phyloP scores from a whole-genome alignment of 2,113 vertebrate species.

The Myiozetetes cayanensis region DNA sequence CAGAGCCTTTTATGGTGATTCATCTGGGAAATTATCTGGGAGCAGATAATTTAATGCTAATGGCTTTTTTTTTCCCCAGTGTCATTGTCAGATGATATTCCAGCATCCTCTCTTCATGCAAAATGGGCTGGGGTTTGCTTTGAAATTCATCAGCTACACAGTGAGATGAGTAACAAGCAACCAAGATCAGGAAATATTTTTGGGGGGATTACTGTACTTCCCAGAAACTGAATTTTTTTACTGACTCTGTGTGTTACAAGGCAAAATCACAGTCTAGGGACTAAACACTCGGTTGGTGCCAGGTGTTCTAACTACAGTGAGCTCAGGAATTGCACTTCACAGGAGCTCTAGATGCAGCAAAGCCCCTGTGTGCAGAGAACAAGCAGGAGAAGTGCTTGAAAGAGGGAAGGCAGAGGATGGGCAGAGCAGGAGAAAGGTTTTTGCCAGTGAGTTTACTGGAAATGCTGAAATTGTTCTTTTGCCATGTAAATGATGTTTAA shows the following conservation, averaged over 20 bases:
- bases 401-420: neutral
- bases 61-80: neutral
- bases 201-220: neutral
- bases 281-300: neutral
- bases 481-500: neutral
- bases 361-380: neutral
- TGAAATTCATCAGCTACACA: neutral
- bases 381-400: neutral
- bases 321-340: neutral
- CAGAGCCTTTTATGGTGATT: conserved; percentile 33
- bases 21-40: conserved; percentile 55
- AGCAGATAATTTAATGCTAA: conserved; percentile 54
- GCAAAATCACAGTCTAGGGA: neutral
- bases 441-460: neutral
- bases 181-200: neutral
- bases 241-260: neutral
- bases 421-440: neutral
- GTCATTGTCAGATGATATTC: neutral
- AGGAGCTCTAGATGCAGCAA: neutral
- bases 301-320: neutral
- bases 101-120: neutral
- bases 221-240: neutral
- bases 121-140: neutral
- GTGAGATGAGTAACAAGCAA: neutral
- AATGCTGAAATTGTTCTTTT: neutral